Conservation (phyloP, 2,888 invertebrate genomes). For the Terebella lapidaria region DNA sequence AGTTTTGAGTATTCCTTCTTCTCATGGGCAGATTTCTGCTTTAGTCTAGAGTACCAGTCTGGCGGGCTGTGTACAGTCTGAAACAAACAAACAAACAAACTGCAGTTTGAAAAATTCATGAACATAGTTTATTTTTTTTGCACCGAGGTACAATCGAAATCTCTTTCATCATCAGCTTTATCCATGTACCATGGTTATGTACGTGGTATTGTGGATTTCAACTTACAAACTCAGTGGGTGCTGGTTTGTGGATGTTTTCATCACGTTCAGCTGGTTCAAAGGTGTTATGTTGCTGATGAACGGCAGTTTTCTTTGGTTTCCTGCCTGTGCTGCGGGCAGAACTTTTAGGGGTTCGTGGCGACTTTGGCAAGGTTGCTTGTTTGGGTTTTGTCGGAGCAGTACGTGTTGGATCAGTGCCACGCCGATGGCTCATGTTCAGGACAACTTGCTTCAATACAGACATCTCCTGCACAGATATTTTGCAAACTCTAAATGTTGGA, state of each 20-base stretch:
- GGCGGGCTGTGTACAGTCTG: constrained; percentile 35
- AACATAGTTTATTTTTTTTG: too few species aligned
- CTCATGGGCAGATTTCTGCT: constrained; percentile 39
- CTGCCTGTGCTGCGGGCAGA: not conserved
- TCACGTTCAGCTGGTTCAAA: constrained; percentile 14
- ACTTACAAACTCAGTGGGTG: constrained; percentile 24
- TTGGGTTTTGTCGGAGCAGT: constrained; percentile 7
- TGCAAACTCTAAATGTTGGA: constrained; percentile 1
- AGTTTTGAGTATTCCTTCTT: too few species aligned
- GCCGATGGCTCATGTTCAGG: constrained; percentile 36
- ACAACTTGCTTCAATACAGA: constrained; percentile 49
- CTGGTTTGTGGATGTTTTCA: constrained; percentile 21
- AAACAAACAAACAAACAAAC: constrained; percentile 17
- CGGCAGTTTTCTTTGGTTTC: not conserved
- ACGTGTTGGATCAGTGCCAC: not conserved
- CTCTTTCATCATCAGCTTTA: too few species aligned
- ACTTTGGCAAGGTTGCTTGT: not conserved
- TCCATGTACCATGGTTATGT: too few species aligned
- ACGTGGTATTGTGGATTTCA: not conserved
- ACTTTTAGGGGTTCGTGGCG: not conserved
- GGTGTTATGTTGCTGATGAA: not conserved
- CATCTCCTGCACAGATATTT: constrained; percentile 38
- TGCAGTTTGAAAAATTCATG: not conserved
- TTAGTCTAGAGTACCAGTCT: constrained; percentile 37
- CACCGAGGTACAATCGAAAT: too few species aligned